Evolutionary conservation across 64 coral and sea anemone species (phyloP).

Genomic region (Acropora yongei): DNA sequence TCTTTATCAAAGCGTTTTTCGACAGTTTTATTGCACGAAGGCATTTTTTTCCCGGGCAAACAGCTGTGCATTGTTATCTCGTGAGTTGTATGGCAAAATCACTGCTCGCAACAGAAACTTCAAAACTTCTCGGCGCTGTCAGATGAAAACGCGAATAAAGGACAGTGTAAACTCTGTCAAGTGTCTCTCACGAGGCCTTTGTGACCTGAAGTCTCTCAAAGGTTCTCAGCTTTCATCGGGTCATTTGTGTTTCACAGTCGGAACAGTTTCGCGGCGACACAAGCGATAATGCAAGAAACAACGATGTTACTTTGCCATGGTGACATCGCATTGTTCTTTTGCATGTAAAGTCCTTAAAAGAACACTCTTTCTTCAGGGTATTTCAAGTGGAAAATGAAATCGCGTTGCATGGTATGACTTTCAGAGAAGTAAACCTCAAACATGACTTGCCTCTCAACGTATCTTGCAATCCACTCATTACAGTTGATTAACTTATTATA

Average conservation of each 20-base stretch:
- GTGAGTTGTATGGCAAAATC: neutral
- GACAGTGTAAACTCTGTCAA: neutral
- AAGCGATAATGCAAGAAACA: neutral
- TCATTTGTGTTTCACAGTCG: neutral
- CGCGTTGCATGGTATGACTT: neutral
- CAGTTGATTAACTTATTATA: neutral
- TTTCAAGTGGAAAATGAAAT: conserved; percentile 19
- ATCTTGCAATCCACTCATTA: neutral
- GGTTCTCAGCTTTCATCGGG: neutral
- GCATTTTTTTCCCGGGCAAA: conserved; percentile 36
- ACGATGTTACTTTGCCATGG: conserved; percentile 37
- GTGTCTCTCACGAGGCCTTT: no score
- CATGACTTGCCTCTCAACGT: neutral
- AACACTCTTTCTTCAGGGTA: conserved; percentile 17
- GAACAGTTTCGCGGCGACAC: neutral
- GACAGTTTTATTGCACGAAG: conserved; percentile 33
- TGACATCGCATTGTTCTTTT: neutral
- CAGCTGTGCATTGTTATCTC: conserved; percentile 28
- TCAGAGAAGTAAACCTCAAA: neutral
- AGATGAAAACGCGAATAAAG: neutral
- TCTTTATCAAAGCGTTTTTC: conserved; percentile 29
- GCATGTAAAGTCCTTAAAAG: conserved; percentile 7
- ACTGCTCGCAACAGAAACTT: neutral
- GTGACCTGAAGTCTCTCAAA: neutral
- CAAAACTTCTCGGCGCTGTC: neutral